Percentiles rank a stretch among this genome's conserved stretches.
Evolutionary conservation across 2,888 invertebrate genomes (phyloP).

Genomic region (Trichopoda pennipes): DNA sequence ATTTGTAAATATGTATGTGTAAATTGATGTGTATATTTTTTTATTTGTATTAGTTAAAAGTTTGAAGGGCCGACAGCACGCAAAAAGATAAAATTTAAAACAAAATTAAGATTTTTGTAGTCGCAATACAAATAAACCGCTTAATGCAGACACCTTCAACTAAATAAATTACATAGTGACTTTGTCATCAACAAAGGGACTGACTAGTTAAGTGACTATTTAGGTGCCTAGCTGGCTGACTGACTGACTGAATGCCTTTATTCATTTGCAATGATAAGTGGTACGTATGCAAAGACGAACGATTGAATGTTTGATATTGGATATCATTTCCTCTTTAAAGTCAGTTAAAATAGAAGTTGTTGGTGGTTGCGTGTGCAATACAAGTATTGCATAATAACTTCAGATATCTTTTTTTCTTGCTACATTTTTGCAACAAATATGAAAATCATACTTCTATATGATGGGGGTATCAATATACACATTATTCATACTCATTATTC

Average conservation of each 20-base stretch:
- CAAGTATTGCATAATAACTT: constrained; percentile 60
- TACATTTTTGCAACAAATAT: constrained; percentile 43
- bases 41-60: background rate
- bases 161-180: background rate
- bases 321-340: constrained; percentile 67
- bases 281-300: background rate
- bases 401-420: constrained; percentile 13
- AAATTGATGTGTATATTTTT: background rate
- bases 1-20: background rate
- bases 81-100: background rate
- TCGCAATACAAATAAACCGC: constrained; percentile 1
- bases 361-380: constrained; percentile 12
- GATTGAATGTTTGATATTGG: constrained; percentile 59
- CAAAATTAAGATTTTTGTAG: background rate
- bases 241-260: constrained; percentile 16
- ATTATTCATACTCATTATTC: background rate
- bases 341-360: constrained; percentile 38
- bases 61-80: constrained; percentile 50
- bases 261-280: constrained; percentile 36
- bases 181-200: constrained; percentile 11
- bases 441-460: constrained; percentile 52
- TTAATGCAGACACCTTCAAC: constrained; percentile 21
- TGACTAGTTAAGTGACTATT: constrained; percentile 10
- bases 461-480: constrained; percentile 39
- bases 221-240: too few relatives aligned